phyloP scores from a whole-genome alignment of 2,113 vertebrate genomes.

The Larimichthys crocea region DNA sequence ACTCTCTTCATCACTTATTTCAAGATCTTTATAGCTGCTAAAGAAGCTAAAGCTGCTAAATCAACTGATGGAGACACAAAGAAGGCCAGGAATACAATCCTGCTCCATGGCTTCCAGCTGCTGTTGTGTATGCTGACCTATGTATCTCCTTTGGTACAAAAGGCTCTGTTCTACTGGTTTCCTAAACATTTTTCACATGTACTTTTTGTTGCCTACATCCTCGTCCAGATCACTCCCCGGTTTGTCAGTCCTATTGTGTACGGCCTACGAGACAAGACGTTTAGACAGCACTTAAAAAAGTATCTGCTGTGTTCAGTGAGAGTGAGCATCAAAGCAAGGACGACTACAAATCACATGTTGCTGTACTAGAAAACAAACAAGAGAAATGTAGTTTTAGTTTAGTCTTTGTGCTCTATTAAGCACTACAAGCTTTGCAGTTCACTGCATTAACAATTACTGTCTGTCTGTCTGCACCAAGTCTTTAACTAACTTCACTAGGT shows the following conservation, averaged over 20 bases:
- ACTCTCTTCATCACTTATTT: constrained; percentile 66
- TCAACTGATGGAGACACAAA: constrained; percentile 30
- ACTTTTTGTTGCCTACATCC: constrained; percentile 38
- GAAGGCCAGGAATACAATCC: constrained; percentile 56
- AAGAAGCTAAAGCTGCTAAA: constrained; percentile 36
- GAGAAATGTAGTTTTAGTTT: too few species aligned
- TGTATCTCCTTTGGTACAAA: not conserved
- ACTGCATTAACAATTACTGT: too few species aligned
- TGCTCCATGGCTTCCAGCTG: constrained; percentile 62
- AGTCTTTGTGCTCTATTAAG: too few species aligned
- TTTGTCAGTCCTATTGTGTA: constrained; percentile 80
- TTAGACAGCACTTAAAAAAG: constrained; percentile 70
- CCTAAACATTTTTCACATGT: not conserved
- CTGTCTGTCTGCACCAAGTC: too few species aligned
- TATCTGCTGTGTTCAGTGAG: constrained; percentile 32
- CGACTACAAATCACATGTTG: not conserved
- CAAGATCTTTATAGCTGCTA: constrained; percentile 62
- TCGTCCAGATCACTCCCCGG: constrained; percentile 72
- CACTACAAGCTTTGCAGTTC: too few species aligned
- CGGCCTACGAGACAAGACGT: constrained; percentile 73
- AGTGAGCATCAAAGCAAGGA: not conserved
- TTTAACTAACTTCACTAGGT: too few species aligned
- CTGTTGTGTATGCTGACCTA: constrained; percentile 68
- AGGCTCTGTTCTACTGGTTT: constrained; percentile 10
- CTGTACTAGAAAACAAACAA: not conserved